Conservation (phyloP, 2,113 vertebrate genomes). For the Saccopteryx bilineata region DNA sequence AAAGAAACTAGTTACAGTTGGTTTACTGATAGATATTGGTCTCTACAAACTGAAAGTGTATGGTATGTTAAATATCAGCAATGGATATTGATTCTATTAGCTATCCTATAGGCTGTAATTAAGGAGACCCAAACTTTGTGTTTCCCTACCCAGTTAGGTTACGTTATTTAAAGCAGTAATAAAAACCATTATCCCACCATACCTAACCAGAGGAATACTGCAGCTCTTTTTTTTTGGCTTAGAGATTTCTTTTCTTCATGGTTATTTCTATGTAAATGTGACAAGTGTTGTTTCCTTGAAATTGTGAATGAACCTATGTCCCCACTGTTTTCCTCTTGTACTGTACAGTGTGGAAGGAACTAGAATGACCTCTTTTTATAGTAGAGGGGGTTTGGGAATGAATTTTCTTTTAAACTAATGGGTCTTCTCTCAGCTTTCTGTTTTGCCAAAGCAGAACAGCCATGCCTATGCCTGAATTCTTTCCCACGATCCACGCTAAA, state of each 20-base stretch:
- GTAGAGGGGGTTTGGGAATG: neutral
- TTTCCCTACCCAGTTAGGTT: neutral
- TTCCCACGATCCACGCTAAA: neutral
- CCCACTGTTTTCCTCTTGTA: neutral
- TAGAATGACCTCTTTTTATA: constrained; percentile 4
- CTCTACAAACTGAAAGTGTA: neutral
- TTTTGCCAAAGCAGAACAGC: neutral
- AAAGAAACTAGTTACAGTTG: neutral
- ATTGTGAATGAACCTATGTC: neutral
- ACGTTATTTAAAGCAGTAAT: neutral
- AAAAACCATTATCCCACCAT: neutral
- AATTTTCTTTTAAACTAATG: neutral
- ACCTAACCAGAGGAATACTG: neutral
- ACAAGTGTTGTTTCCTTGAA: constrained; percentile 55
- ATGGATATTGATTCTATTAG: neutral
- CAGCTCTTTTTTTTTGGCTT: neutral
- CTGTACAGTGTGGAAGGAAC: neutral
- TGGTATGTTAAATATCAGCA: neutral
- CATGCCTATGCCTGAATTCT: neutral
- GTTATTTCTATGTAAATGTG: constrained; percentile 50
- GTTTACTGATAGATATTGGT: neutral
- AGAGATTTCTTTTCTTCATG: constrained; percentile 40
- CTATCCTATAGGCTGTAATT: neutral
- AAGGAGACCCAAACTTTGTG: neutral
- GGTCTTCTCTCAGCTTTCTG: neutral